Conservation (phyloP, 2,888 invertebrate genomes). For the Xestia c-nigrum region DNA sequence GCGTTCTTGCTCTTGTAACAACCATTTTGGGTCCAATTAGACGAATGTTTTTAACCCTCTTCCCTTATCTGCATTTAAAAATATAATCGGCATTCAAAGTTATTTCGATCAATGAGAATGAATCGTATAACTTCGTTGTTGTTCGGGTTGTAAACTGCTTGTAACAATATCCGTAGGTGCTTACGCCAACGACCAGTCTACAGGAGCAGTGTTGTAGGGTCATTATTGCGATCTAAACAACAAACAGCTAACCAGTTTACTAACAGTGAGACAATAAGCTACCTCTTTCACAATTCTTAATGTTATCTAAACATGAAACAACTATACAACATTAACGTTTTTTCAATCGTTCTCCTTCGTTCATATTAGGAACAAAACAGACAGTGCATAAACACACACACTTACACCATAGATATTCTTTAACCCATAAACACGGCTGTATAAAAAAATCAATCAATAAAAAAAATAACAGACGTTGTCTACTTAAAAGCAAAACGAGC, state of each 20-base stretch:
- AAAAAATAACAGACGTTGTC: conserved; percentile 75
- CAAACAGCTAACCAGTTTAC: neutral
- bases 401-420: conserved; percentile 38
- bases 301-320: neutral
- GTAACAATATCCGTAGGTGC: neutral
- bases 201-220: neutral
- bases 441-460: conserved; percentile 67
- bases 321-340: neutral
- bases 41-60: neutral
- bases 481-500: conserved; percentile 80
- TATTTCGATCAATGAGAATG: neutral
- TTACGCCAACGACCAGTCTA: neutral
- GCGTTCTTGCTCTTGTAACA: neutral
- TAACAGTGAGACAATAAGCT: neutral
- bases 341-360: neutral
- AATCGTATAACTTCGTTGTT: neutral
- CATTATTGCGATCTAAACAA: neutral
- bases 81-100: neutral
- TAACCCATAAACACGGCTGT: conserved; percentile 52
- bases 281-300: neutral
- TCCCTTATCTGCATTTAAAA: neutral
- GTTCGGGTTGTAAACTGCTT: neutral
- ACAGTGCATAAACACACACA: conserved; percentile 29
- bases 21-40: neutral
- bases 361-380: conserved; percentile 25